Percentiles rank a stretch among this genome's conserved stretches.
Evolutionary conservation across 2,113 vertebrate species (phyloP).

Genomic region (Plestiodon gilberti): DNA sequence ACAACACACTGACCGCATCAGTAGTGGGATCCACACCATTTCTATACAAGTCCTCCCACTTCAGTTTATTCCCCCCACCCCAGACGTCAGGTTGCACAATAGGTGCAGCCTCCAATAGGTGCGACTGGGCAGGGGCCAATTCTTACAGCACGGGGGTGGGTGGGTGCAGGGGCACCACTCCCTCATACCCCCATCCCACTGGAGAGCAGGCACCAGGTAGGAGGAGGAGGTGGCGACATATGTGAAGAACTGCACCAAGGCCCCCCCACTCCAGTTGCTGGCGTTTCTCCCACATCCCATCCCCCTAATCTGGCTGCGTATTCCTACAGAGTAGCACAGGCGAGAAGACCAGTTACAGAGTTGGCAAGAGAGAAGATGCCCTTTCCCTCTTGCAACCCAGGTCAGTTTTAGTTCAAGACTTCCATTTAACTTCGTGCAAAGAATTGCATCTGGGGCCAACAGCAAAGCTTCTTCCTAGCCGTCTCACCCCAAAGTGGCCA

Average conservation of each 20-base stretch:
- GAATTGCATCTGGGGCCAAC: constrained; percentile 16
- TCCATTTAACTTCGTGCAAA: constrained; percentile 55
- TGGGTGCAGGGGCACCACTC: no score
- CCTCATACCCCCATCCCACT: no score
- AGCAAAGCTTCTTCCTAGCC: constrained; percentile 45
- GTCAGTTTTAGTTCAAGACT: constrained; percentile 24
- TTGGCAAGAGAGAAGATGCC: not conserved
- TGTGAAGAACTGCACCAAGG: not conserved
- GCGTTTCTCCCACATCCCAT: not conserved
- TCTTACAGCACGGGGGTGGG: not conserved
- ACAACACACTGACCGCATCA: not conserved
- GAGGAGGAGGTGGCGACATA: not conserved
- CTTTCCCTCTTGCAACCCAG: constrained; percentile 27
- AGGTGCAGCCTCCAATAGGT: not conserved
- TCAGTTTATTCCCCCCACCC: not conserved
- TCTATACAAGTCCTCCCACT: no score
- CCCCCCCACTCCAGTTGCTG: not conserved
- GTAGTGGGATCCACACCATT: not conserved
- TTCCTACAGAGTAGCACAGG: not conserved
- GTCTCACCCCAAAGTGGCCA: not conserved
- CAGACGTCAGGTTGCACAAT: not conserved
- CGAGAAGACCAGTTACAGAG: not conserved
- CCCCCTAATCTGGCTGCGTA: no score
- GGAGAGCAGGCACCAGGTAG: not conserved
- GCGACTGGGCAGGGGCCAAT: not conserved